These are phyloP conservation scores for Nannobrachium achirus DNA, from an alignment of 2,113 vertebrate genomes.

Conservation along the genomic window DNA sequence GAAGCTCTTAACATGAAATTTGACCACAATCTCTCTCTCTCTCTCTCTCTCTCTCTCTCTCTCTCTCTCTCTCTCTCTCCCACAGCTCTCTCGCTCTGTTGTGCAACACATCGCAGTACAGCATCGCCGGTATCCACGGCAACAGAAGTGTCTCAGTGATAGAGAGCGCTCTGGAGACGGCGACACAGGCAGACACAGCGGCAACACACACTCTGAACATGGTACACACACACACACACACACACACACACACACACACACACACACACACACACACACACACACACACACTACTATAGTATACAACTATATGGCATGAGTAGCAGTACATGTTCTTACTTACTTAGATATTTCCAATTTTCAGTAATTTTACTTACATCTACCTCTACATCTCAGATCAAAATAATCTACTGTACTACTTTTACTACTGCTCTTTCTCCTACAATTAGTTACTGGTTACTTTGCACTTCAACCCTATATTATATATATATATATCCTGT, in stretches of 20 bases:
- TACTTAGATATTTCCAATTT: no score
- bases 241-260: constrained; percentile 1
- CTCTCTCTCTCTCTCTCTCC: background rate
- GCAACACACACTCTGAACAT: constrained; percentile 30
- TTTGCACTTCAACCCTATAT: no score
- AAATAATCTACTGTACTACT: no score
- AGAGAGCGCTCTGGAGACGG: no score
- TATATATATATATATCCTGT: no score
- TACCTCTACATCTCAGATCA: no score
- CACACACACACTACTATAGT: background rate
- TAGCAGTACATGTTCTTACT: background rate
- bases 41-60: background rate
- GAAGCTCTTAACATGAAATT: no score
- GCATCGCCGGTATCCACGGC: constrained; percentile 23
- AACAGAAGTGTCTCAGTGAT: constrained; percentile 22
- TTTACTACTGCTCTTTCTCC: no score
- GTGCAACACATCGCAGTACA: constrained; percentile 43
- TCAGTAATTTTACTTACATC: no score
- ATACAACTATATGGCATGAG: background rate
- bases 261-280: background rate
- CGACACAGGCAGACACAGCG: constrained; percentile 21
- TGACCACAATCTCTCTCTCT: no score
- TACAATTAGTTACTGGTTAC: no score
- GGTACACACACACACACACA: constrained; percentile 33
- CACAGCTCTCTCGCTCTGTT: constrained; percentile 37